These are phyloP conservation scores for Mugil cephalus DNA, from an alignment of 2,113 vertebrate genomes.

Conservation along the genomic window DNA sequence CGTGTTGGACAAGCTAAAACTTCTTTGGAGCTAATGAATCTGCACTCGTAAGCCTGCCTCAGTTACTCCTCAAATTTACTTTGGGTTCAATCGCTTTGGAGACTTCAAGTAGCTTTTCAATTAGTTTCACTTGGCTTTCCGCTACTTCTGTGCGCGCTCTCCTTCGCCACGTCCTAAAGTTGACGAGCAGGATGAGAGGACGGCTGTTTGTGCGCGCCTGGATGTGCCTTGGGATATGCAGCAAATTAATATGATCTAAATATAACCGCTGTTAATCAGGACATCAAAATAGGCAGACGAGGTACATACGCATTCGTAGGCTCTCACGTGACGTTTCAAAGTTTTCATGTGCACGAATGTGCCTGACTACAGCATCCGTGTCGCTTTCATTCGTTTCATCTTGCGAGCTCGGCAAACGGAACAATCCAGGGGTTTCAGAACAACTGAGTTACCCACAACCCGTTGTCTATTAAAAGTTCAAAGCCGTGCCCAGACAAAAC, in stretches of 20 bases:
- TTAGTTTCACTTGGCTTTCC: not conserved
- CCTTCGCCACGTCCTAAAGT: conserved; percentile 14
- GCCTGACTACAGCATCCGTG: conserved; percentile 16
- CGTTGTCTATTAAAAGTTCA: conserved; percentile 3
- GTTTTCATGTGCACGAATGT: conserved; percentile 26
- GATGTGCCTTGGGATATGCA: conserved; percentile 41
- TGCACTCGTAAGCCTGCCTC: not conserved
- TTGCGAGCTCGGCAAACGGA: conserved; percentile 20
- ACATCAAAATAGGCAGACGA: conserved; percentile 55
- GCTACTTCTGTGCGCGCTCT: not conserved
- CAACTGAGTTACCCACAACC: conserved; percentile 19
- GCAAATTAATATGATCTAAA: conserved; percentile 65
- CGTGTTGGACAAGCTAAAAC: conserved; percentile 1
- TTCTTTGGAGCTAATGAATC: not conserved
- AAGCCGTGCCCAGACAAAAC: not conserved
- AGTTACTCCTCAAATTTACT: not conserved
- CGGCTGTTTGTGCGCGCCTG: conserved; percentile 24
- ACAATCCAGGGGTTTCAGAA: conserved; percentile 29
- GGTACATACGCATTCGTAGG: conserved; percentile 22
- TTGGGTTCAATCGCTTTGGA: too few relatives aligned
- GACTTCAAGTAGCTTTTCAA: not conserved
- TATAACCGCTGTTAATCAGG: conserved; percentile 73
- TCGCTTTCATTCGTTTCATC: conserved; percentile 46
- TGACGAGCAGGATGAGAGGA: conserved; percentile 12
- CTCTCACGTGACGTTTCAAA: conserved; percentile 18